Evolutionary conservation across 2,113 vertebrate genomes (phyloP).

Genomic region (Sturnus vulgaris): DNA sequence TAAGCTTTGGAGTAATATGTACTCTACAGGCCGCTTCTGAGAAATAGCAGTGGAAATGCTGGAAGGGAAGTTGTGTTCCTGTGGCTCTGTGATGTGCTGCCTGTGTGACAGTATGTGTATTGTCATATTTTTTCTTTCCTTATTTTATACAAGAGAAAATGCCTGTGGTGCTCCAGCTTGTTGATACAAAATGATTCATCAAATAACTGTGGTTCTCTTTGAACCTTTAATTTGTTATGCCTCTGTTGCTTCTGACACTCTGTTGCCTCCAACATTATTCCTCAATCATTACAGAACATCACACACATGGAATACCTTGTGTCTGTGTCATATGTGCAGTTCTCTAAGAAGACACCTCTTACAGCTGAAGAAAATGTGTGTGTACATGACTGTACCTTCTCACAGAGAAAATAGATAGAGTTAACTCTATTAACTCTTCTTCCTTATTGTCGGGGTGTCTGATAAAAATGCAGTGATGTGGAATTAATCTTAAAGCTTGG

Average conservation of each 20-base stretch:
- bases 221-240: background rate
- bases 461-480: background rate
- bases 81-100: background rate
- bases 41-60: background rate
- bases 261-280: background rate
- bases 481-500: constrained; percentile 21
- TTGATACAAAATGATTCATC: constrained; percentile 18
- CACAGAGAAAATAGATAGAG: background rate
- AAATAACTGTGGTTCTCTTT: background rate
- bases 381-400: background rate
- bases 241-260: constrained; percentile 18
- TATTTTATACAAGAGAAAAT: background rate
- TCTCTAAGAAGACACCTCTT: background rate
- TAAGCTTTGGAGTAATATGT: background rate
- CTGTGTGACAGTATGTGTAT: background rate
- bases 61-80: background rate
- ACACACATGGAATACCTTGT: background rate
- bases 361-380: background rate
- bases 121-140: background rate
- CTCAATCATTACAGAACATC: background rate
- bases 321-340: background rate
- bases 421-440: background rate
- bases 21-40: background rate
- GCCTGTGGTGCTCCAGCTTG: background rate
- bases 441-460: background rate